These are phyloP conservation scores for Clarias gariepinus DNA, from an alignment of 2,113 vertebrate genomes.

Conservation along the genomic window DNA sequence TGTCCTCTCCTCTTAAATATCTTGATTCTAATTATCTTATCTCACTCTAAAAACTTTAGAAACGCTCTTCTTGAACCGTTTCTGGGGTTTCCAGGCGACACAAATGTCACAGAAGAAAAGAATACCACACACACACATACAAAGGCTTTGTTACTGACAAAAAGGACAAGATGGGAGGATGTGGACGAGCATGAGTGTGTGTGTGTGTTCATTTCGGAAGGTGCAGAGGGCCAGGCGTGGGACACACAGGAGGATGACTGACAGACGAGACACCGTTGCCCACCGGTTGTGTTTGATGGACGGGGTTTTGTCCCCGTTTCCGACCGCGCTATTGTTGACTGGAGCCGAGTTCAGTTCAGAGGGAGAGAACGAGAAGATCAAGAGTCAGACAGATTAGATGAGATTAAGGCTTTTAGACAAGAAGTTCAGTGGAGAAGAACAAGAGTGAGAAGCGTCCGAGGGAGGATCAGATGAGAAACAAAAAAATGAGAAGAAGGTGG, in stretches of 20 bases:
- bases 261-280: constrained; percentile 66
- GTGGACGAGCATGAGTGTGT: constrained; percentile 9
- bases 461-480: not conserved
- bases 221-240: constrained; percentile 14
- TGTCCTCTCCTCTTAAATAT: not conserved
- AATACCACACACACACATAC: not conserved
- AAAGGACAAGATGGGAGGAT: constrained; percentile 6
- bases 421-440: not conserved
- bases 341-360: constrained; percentile 61
- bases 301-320: constrained; percentile 70
- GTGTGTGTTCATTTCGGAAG: not conserved
- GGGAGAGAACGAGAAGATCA: constrained; percentile 71
- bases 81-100: not conserved
- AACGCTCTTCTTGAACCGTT: not conserved
- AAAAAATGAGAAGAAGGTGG: not conserved
- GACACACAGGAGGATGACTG: constrained; percentile 46
- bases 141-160: constrained; percentile 29
- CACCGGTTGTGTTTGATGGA: constrained; percentile 79
- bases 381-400: constrained; percentile 59
- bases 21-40: not conserved
- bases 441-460: not conserved
- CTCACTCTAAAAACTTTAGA: not conserved
- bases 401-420: not conserved
- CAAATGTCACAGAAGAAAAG: not conserved
- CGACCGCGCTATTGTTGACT: constrained; percentile 73